A percentile compares a stretch with the other conserved stretches of the same genome.
Conservation (phyloP, 2,797 vertebrate species). For the Pangasius larnaudii region DNA sequence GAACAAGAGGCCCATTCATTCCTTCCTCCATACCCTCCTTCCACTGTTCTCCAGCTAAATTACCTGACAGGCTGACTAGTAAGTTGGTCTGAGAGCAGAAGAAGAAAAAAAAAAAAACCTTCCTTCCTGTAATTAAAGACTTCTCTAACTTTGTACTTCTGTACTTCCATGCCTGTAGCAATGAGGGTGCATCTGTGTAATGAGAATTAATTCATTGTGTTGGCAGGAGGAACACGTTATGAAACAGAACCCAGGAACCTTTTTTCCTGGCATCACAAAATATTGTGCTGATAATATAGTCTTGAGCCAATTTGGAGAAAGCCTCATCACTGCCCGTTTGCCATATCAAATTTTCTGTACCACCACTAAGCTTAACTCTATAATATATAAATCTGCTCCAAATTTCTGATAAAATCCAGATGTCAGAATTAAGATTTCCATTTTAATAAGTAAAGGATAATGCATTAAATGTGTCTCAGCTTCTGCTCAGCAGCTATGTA, state of each 20-base stretch:
- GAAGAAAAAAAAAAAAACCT: neutral
- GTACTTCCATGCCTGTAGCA: constrained; percentile 51
- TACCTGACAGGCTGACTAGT: constrained; percentile 44
- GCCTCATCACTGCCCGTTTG: neutral
- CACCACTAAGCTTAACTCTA: neutral
- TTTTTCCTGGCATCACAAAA: neutral
- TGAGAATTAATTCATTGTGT: constrained; percentile 7
- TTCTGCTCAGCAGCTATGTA: constrained; percentile 31
- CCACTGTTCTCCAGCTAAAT: constrained; percentile 55
- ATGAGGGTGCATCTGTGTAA: constrained; percentile 12
- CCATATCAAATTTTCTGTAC: neutral
- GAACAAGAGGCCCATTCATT: constrained; percentile 64
- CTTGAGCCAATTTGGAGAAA: neutral
- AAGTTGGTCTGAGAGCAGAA: constrained; percentile 19
- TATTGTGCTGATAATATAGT: constrained; percentile 2
- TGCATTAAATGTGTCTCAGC: neutral
- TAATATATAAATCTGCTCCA: neutral
- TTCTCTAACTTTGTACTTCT: constrained; percentile 44
- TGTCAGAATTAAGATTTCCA: neutral
- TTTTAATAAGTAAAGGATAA: constrained; percentile 1
- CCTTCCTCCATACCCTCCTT: constrained; percentile 46
- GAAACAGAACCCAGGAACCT: neutral
- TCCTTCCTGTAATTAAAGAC: constrained; percentile 58
- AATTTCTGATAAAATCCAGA: constrained; percentile 1
- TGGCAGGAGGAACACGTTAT: constrained; percentile 11